Evolutionary conservation across 1,140 invertebrate genomes (phyloP).

Genomic region (Araneus ventricosus): DNA sequence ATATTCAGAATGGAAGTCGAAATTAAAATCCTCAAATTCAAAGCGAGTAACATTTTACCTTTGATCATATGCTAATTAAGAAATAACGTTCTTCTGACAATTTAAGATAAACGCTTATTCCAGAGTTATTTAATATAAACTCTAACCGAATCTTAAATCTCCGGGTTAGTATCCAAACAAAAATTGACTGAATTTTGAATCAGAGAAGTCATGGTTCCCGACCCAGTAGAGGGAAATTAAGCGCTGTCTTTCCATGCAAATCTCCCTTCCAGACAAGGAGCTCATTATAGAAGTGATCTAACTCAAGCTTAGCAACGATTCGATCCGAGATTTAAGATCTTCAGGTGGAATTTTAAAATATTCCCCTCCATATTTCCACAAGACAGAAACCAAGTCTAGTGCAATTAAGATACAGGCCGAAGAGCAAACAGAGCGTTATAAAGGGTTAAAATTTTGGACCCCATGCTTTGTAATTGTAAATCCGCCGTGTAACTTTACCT

Average conservation of each 20-base stretch:
- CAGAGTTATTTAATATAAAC: background rate
- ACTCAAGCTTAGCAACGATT: background rate
- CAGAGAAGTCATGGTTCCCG: background rate
- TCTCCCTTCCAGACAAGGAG: background rate
- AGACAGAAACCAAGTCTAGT: background rate
- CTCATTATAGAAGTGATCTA: background rate
- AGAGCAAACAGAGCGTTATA: constrained; percentile 40
- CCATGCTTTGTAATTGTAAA: constrained; percentile 55
- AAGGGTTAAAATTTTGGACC: constrained; percentile 51
- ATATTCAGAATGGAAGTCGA: too few relatives aligned
- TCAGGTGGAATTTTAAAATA: constrained; percentile 35
- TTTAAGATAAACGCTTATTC: too few relatives aligned
- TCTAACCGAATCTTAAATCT: background rate
- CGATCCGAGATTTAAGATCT: constrained; percentile 27
- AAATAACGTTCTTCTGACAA: too few relatives aligned
- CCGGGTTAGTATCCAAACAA: background rate
- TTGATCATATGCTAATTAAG: too few relatives aligned
- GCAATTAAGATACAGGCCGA: constrained; percentile 39
- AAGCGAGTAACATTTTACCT: too few relatives aligned
- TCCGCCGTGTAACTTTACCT: constrained; percentile 57
- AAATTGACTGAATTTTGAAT: background rate
- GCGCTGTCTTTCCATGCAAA: background rate
- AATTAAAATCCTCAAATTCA: too few relatives aligned
- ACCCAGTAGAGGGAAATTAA: background rate
- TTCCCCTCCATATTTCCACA: constrained; percentile 16